Base-by-base conservation (phyloP, 2,113 vertebrate species). In the Crotalus horridus region DNA sequence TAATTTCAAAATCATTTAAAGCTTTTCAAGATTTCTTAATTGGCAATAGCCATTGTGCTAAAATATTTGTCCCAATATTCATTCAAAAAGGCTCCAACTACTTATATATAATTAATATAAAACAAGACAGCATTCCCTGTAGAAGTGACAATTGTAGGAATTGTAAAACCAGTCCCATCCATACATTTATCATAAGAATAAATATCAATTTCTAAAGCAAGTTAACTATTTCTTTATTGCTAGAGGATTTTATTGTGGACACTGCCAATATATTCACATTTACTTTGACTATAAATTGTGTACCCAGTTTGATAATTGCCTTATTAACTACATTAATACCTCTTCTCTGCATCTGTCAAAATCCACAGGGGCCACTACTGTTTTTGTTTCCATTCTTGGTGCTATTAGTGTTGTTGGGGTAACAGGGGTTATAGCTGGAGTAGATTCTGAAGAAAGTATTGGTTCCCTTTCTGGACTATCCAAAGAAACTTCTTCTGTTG, bases 401-500 rank as follows among this genome's bases (percentile, higher is more conserved):
- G 98, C 96, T 96, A 99, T 97, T 96, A 99, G 97, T 33, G 98
- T 96, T 81, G 98, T 98, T 58, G 99, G 99, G 1, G 99, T 99
- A 93, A 99, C 98, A 93, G 99, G 98, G 48, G 99, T 99, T 96
- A 99, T 98, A 93, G 98, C 99, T 43, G 99, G 99, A 85, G 98
- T 99, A 64, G 99, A 98, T 13, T 99, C 99, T 51, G 99, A 98
- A 0, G 99, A 99, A 54, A 99, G 97, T 88, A 99, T 97, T 11
- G 98, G 98, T 56, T 99, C 98, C 81, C 98, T 98, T 97, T 99
- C 99, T 0, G 99, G 99, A 96, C 99, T 99, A 96, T 99, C 99
- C 97, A 99, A 93, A 3, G 98, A 99, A 89, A 99, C 99, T 95
- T 99, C 99, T 96, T 99, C 99, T 93, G 99, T 99, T 56, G 99